Base-by-base conservation (phyloP, 2,888 invertebrate species). In the Sarcophaga subvicina region DNA sequence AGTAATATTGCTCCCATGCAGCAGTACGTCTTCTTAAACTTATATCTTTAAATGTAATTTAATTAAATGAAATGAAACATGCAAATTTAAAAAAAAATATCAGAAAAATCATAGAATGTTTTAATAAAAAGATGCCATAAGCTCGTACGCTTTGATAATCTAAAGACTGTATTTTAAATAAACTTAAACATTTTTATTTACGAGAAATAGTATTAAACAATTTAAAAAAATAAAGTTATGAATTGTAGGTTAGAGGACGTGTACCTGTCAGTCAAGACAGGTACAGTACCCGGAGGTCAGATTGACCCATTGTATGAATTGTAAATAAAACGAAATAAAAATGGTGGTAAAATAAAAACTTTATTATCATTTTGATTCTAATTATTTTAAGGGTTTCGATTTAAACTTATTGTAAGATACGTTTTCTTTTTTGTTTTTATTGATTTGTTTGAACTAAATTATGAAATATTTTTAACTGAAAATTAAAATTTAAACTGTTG, bases 301-400 rank as follows among this genome's bases (percentile, higher is more conserved):
- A 22, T 22, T 22, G 22, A 22, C 22, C 22, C 22, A 22, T 22
- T 22, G 22, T 14, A 54, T 17, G 17, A 17, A 17, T 37, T 37
- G 37, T 12, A 54, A 54, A 17, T 14, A 70, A 72, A 22, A 72
- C 4, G n/a, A 72, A 47, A 82, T 22, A 64, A 77, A 14, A 10
- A 73, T 85, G 76, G 84, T 85, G 84, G 76, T 80, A 75, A 80
- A 83, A 66, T 80, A 70, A 64, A 86, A 79, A 85, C 85, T 86
- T 88, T 86, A 87, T 88, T 82, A 86, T 86, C 77, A 84, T 83
- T 79, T 88, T 83, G 64, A 81, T 88, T 83, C 83, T 82, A 45
- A 73, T 69, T 80, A n/a, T 80, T 81, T 84, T 80, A 78, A 60
- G 47, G 75, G 62, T 85, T 88, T 81, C 75, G 67, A 60, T 88